Evolutionary conservation across 2,113 vertebrate genomes (phyloP).

Genomic region (Rhinolophus sinicus): DNA sequence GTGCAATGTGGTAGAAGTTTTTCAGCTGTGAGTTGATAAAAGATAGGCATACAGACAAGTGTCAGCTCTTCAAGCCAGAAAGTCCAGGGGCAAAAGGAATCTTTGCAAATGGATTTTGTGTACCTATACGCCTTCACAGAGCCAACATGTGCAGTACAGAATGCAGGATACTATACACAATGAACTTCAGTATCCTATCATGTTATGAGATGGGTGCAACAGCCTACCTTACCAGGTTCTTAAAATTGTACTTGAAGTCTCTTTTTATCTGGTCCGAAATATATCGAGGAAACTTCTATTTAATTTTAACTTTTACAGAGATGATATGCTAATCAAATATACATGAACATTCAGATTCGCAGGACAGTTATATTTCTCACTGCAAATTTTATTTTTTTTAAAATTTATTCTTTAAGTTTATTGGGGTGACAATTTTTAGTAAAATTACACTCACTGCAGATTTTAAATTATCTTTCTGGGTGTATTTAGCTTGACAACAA

Average conservation of each 20-base stretch:
- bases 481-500: slow-evolving; percentile 19
- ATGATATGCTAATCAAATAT: neutral
- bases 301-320: neutral
- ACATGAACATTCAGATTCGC: neutral
- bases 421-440: too few relatives aligned
- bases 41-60: neutral
- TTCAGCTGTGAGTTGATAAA: neutral
- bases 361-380: neutral
- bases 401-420: too few relatives aligned
- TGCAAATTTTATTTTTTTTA: too few relatives aligned
- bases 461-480: neutral
- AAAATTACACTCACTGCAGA: neutral
- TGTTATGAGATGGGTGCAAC: neutral
- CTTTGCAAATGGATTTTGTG: neutral
- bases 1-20: neutral
- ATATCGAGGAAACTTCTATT: neutral
- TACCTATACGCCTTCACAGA: neutral
- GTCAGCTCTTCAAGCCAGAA: neutral
- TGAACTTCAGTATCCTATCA: neutral
- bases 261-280: neutral
- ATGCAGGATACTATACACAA: neutral
- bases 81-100: neutral
- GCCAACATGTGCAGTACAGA: neutral
- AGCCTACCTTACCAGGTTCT: neutral
- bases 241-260: neutral